Evolutionary conservation across 2,797 vertebrate genomes (phyloP).

Genomic region (Myiothlypis chrysogaster): DNA sequence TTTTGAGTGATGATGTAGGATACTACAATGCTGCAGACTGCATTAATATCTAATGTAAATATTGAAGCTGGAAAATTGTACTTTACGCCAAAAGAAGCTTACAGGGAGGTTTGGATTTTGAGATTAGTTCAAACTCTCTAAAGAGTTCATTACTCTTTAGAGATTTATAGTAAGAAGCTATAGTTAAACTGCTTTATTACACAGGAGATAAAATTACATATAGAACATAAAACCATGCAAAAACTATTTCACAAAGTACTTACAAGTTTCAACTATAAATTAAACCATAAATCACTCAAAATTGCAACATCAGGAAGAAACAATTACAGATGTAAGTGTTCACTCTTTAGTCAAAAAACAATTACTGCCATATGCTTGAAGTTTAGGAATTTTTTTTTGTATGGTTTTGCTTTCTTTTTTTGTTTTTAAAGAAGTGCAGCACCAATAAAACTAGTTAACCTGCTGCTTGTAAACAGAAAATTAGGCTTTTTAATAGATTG

Average conservation of each 20-base stretch:
- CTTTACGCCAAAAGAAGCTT: not conserved
- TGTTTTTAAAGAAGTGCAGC: not conserved
- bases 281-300: conserved; percentile 50
- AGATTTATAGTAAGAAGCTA: conserved; percentile 21
- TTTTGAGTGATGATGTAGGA: not conserved
- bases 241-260: conserved; percentile 6
- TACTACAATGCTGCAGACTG: not conserved
- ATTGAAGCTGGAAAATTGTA: not conserved
- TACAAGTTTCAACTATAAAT: conserved; percentile 36
- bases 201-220: conserved; percentile 27
- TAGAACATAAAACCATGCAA: conserved; percentile 13
- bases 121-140: not conserved
- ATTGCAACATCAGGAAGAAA: conserved; percentile 29
- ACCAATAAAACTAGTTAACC: not conserved
- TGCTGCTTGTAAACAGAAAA: not conserved
- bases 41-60: not conserved
- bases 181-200: conserved; percentile 25
- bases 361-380: conserved; percentile 32
- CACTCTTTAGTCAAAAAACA: conserved; percentile 14
- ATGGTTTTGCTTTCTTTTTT: not conserved
- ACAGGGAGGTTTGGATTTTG: not conserved
- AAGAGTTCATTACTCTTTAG: not conserved
- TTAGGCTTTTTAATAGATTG: not conserved
- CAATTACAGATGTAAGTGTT: conserved; percentile 33
- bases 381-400: not conserved